Conservation (phyloP, 2,113 vertebrate species). For the Bubalus kerabau region DNA sequence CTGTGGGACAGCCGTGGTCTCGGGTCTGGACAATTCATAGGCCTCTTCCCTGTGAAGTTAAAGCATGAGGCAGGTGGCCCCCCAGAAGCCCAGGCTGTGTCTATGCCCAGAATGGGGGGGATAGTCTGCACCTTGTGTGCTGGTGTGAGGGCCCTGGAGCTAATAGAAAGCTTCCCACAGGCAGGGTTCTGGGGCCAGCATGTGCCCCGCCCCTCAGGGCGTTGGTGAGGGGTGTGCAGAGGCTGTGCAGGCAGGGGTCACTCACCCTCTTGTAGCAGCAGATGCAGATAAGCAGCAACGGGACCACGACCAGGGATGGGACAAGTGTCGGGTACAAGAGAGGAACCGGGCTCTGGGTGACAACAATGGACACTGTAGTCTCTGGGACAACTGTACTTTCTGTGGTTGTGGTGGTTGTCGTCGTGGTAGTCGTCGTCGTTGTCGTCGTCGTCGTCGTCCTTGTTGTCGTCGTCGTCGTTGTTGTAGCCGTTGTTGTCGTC, state of each 20-base stretch:
- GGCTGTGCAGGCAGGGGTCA: neutral
- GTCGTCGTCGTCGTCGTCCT: rapidly evolving
- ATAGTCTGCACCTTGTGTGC: neutral
- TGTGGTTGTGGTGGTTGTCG: rapidly evolving
- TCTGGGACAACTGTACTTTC: neutral
- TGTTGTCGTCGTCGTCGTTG: rapidly evolving
- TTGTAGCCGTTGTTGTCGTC: rapidly evolving
- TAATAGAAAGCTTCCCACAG: too few species aligned
- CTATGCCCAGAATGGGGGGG: rapidly evolving
- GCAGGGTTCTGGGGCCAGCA: neutral
- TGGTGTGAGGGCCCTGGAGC: neutral
- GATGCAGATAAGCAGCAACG: slow-evolving; percentile 15
- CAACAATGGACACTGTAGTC: rapidly evolving
- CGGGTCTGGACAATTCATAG: neutral
- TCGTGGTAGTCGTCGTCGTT: rapidly evolving
- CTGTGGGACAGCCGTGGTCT: neutral
- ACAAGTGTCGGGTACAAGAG: neutral
- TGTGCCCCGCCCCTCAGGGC: neutral
- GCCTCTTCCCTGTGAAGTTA: neutral
- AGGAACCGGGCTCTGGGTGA: neutral
- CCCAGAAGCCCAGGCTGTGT: neutral
- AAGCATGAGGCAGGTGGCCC: too few species aligned
- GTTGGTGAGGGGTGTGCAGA: neutral
- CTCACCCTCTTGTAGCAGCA: slow-evolving; percentile 86
- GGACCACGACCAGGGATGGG: neutral